These are phyloP conservation scores for Sesamia nonagrioides DNA, from an alignment of 1,140 invertebrate genomes.

Conservation along the genomic window DNA sequence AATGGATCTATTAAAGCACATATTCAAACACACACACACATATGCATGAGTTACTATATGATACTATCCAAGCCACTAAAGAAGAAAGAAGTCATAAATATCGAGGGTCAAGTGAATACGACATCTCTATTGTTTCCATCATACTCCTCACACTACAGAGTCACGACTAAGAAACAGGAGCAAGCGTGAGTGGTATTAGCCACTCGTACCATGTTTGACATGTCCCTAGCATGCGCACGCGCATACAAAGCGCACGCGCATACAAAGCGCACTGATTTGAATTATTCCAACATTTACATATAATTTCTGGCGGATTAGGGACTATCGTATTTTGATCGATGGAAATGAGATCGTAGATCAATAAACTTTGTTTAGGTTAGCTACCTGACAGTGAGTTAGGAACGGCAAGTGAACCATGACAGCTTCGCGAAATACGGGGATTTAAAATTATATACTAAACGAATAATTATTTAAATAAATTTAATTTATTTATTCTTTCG, in stretches of 20 bases:
- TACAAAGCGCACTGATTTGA: slow-evolving; percentile 25
- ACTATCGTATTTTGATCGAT: slow-evolving; percentile 43
- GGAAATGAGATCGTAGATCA: slow-evolving; percentile 44
- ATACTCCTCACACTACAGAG: not conserved
- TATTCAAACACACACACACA: too few species aligned
- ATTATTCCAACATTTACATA: slow-evolving; percentile 37
- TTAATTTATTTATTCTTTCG: too few species aligned
- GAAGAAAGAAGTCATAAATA: slow-evolving; percentile 15
- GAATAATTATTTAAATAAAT: too few species aligned
- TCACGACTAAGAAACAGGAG: slow-evolving; percentile 44
- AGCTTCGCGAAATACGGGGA: too few species aligned
- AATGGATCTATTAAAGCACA: too few species aligned
- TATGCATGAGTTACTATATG: too few species aligned
- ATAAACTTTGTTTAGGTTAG: slow-evolving; percentile 32
- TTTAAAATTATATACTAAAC: too few species aligned
- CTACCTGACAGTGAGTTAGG: not conserved
- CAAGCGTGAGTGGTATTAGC: slow-evolving; percentile 37
- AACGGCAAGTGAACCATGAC: not conserved
- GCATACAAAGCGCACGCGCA: slow-evolving; percentile 41
- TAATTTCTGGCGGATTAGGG: slow-evolving; percentile 19
- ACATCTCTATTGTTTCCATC: slow-evolving; percentile 6
- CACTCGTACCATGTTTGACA: slow-evolving; percentile 31
- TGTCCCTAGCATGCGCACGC: not conserved
- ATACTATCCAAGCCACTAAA: too few species aligned
- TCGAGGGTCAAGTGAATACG: slow-evolving; percentile 1